phyloP scores from a whole-genome alignment of 2,113 vertebrate species.

The Chaetura pelagica region DNA sequence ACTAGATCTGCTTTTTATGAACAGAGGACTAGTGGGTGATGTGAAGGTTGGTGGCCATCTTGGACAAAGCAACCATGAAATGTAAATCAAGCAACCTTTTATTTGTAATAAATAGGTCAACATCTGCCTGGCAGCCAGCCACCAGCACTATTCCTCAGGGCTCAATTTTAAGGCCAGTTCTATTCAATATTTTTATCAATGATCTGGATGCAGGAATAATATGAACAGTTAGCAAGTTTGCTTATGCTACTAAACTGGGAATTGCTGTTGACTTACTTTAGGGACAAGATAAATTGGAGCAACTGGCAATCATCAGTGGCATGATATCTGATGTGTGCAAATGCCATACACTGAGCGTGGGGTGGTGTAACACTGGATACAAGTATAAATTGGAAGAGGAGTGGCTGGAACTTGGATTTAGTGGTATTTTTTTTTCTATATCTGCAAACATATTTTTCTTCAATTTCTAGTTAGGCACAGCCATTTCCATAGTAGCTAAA shows the following conservation, averaged over 20 bases:
- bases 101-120: not conserved
- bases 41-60: too few relatives aligned
- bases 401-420: not conserved
- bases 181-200: not conserved
- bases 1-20: too few relatives aligned
- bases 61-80: too few relatives aligned
- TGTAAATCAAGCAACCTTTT: too few relatives aligned
- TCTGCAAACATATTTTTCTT: too few relatives aligned
- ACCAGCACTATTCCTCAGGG: not conserved
- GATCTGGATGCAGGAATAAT: not conserved
- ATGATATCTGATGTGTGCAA: not conserved
- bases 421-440: not conserved
- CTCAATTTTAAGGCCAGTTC: not conserved
- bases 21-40: too few relatives aligned
- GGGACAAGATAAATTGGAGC: not conserved
- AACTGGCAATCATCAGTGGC: not conserved
- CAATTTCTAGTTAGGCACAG: not conserved
- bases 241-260: not conserved
- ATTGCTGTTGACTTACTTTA: not conserved
- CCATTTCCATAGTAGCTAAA: not conserved
- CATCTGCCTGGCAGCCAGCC: too few relatives aligned
- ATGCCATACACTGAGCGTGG: not conserved
- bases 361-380: not conserved
- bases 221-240: not conserved
- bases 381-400: not conserved